Percentiles rank a stretch among this genome's conserved stretches.
Conservation (phyloP, 2,797 vertebrate genomes). For the Cynodonichthys magdalenae region DNA sequence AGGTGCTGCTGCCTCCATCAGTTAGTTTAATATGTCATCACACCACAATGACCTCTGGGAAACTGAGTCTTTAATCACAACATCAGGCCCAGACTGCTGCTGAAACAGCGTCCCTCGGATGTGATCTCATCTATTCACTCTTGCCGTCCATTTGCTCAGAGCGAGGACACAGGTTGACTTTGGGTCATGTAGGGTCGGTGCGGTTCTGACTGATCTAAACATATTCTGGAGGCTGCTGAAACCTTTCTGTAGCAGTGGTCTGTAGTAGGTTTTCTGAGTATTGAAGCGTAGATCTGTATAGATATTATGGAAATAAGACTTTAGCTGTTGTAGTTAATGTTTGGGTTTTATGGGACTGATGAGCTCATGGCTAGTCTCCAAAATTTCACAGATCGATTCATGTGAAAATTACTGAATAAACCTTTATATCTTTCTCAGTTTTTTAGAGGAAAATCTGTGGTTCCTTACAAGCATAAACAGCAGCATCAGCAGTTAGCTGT, state of each 20-base stretch:
- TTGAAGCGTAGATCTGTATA: no score
- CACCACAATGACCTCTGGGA: constrained; percentile 71
- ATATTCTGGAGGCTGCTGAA: constrained; percentile 31
- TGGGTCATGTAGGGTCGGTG: constrained; percentile 55
- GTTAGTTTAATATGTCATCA: constrained; percentile 67
- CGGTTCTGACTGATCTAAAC: constrained; percentile 62
- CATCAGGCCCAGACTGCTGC: constrained; percentile 43
- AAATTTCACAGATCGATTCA: no score
- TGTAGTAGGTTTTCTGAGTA: not conserved
- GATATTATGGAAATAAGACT: no score
- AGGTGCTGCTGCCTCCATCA: constrained; percentile 49
- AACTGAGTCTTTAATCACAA: constrained; percentile 76
- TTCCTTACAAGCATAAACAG: no score
- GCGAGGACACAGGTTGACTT: constrained; percentile 69
- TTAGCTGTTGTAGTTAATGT: no score
- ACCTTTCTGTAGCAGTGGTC: constrained; percentile 7
- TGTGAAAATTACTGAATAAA: no score
- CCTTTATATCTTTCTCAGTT: no score
- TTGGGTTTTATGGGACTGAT: no score
- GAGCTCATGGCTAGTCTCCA: no score
- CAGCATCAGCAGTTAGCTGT: no score
- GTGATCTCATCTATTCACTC: constrained; percentile 55
- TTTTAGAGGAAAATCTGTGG: no score
- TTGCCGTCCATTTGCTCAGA: constrained; percentile 49
- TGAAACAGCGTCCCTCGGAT: constrained; percentile 71